These are phyloP conservation scores for Galerucella nymphaeae DNA, from an alignment of 2,888 invertebrate species.

Conservation along the genomic window DNA sequence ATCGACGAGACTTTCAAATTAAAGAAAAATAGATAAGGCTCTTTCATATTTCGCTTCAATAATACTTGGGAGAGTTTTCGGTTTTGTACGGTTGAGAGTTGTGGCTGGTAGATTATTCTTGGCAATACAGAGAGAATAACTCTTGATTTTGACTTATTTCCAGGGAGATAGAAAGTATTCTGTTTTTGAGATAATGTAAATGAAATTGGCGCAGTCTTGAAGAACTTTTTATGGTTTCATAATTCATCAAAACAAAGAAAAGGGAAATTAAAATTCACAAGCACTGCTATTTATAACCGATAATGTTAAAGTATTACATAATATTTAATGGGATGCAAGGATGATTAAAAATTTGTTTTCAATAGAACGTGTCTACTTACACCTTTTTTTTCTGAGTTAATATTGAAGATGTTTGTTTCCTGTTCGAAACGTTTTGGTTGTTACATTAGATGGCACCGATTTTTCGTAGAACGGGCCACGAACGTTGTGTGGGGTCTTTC, in stretches of 20 bases:
- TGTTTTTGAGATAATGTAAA: not conserved
- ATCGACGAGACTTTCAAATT: constrained; percentile 37
- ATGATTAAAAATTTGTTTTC: not conserved
- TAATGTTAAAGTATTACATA: not conserved
- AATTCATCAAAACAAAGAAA: constrained; percentile 1
- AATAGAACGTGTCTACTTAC: constrained; percentile 3
- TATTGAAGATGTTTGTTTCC: constrained; percentile 12
- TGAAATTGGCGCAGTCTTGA: not conserved
- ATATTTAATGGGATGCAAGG: not conserved
- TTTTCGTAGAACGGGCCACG: constrained; percentile 7
- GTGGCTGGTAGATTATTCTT: constrained; percentile 16
- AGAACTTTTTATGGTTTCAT: not conserved
- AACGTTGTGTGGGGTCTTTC: constrained; percentile 15
- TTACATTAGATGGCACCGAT: not conserved
- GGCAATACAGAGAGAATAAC: constrained; percentile 4
- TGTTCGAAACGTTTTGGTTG: constrained; percentile 1
- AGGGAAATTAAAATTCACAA: too few species aligned
- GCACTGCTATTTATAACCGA: not conserved
- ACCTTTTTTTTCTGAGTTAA: not conserved
- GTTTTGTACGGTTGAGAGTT: not conserved
- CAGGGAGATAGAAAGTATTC: not conserved
- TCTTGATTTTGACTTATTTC: constrained; percentile 11
- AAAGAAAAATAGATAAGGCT: constrained; percentile 38
- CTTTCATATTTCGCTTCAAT: constrained; percentile 39
- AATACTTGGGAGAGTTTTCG: constrained; percentile 12